Evolutionary conservation across 1,140 invertebrate genomes (phyloP).

Genomic region (Drosophila auraria): DNA sequence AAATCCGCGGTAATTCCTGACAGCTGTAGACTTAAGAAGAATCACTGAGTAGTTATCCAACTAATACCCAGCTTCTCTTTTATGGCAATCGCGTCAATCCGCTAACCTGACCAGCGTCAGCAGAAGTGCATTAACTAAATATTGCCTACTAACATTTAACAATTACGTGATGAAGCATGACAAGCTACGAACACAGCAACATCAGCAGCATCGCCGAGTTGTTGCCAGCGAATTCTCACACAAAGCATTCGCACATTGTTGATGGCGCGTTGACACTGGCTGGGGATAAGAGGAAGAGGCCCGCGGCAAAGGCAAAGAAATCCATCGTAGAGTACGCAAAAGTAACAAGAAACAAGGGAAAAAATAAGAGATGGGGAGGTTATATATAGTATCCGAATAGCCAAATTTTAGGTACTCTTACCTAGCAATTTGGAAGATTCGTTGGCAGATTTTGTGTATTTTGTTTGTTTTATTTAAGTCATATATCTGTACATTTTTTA

Average conservation of each 20-base stretch:
- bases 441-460: neutral
- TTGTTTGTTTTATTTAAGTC: neutral
- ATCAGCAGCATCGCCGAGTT: constrained; percentile 36
- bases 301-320: constrained; percentile 1
- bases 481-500: too few species aligned
- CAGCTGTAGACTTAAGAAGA: constrained; percentile 3
- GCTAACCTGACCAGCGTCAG: constrained; percentile 16
- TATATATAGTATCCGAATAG: neutral
- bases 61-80: constrained; percentile 4
- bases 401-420: neutral
- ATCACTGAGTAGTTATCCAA: constrained; percentile 13
- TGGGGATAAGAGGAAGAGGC: neutral
- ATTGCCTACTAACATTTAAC: constrained; percentile 46
- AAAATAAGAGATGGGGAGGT: constrained; percentile 1
- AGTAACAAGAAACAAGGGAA: constrained; percentile 23
- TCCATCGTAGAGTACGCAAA: constrained; percentile 50
- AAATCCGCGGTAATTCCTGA: constrained; percentile 14
- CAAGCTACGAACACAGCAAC: constrained; percentile 24
- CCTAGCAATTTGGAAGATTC: neutral
- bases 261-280: constrained; percentile 61
- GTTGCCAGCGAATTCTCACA: constrained; percentile 65
- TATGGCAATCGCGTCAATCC: constrained; percentile 9
- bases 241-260: constrained; percentile 68
- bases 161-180: constrained; percentile 60
- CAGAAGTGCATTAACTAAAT: constrained; percentile 39